A percentile compares a stretch with the other conserved stretches of the same genome.
These are phyloP conservation scores for Eupithecia vulgata DNA, from an alignment of 2,888 invertebrate species.

Conservation along the genomic window DNA sequence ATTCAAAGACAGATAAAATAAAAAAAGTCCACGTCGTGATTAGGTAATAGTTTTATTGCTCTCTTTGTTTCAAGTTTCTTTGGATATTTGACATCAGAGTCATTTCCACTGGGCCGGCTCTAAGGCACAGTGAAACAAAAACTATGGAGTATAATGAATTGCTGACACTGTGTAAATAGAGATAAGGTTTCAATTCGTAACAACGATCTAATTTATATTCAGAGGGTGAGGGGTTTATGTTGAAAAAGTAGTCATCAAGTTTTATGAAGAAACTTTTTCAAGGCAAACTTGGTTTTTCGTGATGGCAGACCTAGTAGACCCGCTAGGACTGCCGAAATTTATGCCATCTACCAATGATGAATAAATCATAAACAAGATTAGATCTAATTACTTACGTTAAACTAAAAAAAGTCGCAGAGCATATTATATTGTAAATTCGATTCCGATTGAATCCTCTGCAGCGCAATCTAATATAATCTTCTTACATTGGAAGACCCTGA, in stretches of 20 bases:
- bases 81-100: background rate
- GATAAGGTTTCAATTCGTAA: conserved; percentile 4
- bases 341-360: background rate
- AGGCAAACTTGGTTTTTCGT: background rate
- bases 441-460: background rate
- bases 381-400: too few relatives aligned
- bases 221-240: background rate
- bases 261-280: background rate
- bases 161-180: background rate
- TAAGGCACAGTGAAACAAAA: background rate
- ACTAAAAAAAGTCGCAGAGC: background rate
- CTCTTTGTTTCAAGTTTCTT: background rate
- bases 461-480: background rate
- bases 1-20: too few relatives aligned
- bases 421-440: too few relatives aligned
- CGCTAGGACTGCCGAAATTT: background rate
- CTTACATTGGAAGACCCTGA: background rate
- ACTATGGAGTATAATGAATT: background rate
- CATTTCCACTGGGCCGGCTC: background rate
- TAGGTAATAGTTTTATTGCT: background rate
- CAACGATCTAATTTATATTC: conserved; percentile 6
- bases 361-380: background rate
- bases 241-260: background rate
- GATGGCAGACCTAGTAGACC: too few relatives aligned
- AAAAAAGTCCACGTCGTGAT: too few relatives aligned